These are phyloP conservation scores for Xanthia togata DNA, from an alignment of 2,888 invertebrate genomes.

Conservation along the genomic window DNA sequence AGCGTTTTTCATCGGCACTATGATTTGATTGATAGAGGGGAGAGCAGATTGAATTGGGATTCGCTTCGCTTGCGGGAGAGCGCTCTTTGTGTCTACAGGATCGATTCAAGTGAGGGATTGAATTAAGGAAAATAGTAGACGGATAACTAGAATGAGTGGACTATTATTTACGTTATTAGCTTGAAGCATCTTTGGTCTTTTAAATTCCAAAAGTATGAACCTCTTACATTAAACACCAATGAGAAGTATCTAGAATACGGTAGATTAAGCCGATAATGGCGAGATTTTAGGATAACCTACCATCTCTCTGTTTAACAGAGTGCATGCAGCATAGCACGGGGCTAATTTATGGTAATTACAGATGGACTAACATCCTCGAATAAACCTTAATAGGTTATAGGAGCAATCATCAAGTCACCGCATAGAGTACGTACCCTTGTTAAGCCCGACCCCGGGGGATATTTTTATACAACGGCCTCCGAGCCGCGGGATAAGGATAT, in stretches of 20 bases:
- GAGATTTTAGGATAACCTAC: too few species aligned
- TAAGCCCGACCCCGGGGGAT: slow-evolving; percentile 44
- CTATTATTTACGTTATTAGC: not conserved
- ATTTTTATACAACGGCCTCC: slow-evolving; percentile 79
- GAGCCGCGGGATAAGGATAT: slow-evolving; percentile 83
- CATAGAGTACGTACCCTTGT: slow-evolving; percentile 9
- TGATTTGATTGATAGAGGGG: slow-evolving; percentile 61
- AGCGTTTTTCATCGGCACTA: slow-evolving; percentile 54
- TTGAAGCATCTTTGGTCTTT: not conserved
- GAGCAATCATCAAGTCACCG: slow-evolving; percentile 27
- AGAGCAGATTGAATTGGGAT: slow-evolving; percentile 57
- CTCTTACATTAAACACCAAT: not conserved
- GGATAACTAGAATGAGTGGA: not conserved
- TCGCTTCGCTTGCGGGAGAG: slow-evolving; percentile 53
- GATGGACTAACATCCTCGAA: not conserved
- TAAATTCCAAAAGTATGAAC: not conserved
- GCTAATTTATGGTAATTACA: not conserved
- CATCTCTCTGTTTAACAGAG: not conserved
- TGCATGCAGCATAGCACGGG: not conserved
- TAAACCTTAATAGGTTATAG: slow-evolving; percentile 20
- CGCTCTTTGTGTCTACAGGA: slow-evolving; percentile 47
- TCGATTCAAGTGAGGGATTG: slow-evolving; percentile 41
- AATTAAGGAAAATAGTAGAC: not conserved
- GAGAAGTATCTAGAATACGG: not conserved
- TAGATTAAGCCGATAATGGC: not conserved